A percentile compares a stretch with the other conserved stretches of the same genome.
These are phyloP conservation scores for Phrynocephalus guinanensis DNA, from an alignment of 2,797 vertebrate species.

Conservation along the genomic window DNA sequence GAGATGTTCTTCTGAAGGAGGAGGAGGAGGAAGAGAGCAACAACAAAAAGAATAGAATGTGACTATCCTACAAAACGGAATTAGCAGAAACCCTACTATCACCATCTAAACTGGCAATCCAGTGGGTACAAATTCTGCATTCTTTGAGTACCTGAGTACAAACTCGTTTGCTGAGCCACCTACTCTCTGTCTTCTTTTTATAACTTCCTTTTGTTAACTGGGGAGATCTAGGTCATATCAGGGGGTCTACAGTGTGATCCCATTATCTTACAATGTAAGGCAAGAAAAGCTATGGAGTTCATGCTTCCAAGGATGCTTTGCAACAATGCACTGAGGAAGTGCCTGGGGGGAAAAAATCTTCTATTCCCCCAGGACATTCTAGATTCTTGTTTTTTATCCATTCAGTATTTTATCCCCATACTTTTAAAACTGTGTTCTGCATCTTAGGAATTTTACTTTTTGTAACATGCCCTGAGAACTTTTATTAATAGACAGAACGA, in stretches of 20 bases:
- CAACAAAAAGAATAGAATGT: background rate
- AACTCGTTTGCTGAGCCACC: too few species aligned
- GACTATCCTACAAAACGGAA: background rate
- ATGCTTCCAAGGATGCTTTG: too few species aligned
- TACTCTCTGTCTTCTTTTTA: background rate
- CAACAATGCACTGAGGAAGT: too few species aligned
- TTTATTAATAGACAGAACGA: background rate
- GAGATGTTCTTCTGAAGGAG: background rate
- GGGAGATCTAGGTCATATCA: background rate
- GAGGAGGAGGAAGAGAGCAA: background rate
- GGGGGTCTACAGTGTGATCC: background rate
- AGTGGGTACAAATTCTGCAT: background rate
- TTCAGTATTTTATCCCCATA: background rate
- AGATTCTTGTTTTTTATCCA: background rate
- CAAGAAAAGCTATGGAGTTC: too few species aligned
- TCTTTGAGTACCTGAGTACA: background rate
- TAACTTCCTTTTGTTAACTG: background rate
- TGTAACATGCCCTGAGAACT: background rate
- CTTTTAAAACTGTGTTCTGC: background rate
- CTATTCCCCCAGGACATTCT: background rate
- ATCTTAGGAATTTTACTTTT: background rate
- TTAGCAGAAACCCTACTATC: background rate
- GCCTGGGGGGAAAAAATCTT: too few species aligned
- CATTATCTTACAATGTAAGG: background rate
- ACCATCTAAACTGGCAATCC: background rate